A percentile compares a stretch with the other conserved stretches of the same genome.
Evolutionary conservation across 1,140 invertebrate genomes (phyloP).

Genomic region (Cotesia vestalis): DNA sequence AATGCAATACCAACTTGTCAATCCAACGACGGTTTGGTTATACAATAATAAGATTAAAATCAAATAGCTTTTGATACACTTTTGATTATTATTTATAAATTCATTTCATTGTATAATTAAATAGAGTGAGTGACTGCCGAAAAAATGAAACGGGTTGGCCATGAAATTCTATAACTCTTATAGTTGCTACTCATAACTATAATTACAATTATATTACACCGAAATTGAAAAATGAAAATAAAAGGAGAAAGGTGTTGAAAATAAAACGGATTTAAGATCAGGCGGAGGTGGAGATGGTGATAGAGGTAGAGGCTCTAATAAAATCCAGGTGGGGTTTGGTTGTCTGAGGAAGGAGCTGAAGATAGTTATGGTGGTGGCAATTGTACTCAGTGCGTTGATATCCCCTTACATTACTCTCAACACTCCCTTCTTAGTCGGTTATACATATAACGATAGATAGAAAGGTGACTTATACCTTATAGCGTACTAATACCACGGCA

Average conservation of each 20-base stretch:
- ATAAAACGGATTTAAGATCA: not conserved
- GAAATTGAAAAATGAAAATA: too few species aligned
- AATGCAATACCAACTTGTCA: not conserved
- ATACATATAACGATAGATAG: slow-evolving; percentile 28
- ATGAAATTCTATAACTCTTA: too few species aligned
- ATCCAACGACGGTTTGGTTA: not conserved
- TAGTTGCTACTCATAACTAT: too few species aligned
- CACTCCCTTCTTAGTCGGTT: slow-evolving; percentile 55
- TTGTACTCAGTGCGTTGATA: slow-evolving; percentile 21
- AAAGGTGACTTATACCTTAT: slow-evolving; percentile 42
- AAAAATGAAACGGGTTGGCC: not conserved
- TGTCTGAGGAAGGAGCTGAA: not conserved
- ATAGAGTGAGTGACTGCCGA: not conserved
- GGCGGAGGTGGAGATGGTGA: slow-evolving; percentile 22
- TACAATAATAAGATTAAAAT: not conserved
- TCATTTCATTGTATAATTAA: too few species aligned
- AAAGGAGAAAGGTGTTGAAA: not conserved
- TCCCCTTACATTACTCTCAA: slow-evolving; percentile 29
- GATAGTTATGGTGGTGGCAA: slow-evolving; percentile 28
- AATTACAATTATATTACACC: too few species aligned
- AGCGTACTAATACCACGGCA: too few species aligned
- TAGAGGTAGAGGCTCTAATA: slow-evolving; percentile 6
- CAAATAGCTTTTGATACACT: not conserved
- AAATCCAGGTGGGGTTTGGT: slow-evolving; percentile 6
- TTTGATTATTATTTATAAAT: not conserved